phyloP scores from a whole-genome alignment of 2,113 vertebrate genomes.

The Myodes glareolus region DNA sequence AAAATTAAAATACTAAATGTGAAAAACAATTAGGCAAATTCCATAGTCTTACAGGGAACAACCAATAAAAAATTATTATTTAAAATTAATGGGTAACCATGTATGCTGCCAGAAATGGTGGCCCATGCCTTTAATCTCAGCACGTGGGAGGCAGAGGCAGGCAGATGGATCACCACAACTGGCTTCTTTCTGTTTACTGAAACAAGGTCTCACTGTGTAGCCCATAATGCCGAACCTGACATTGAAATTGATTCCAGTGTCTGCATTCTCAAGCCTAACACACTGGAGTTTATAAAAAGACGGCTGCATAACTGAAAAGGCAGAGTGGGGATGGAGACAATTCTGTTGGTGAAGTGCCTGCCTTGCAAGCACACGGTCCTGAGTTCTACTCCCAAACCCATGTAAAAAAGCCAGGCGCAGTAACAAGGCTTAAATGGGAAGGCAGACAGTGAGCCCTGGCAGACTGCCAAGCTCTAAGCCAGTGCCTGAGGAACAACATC shows the following conservation, averaged over 20 bases:
- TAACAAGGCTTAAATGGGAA: background rate
- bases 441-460: background rate
- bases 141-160: too few relatives aligned
- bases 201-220: too few relatives aligned
- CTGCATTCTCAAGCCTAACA: conserved; percentile 51
- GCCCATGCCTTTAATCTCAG: too few relatives aligned
- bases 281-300: conserved; percentile 54
- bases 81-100: too few relatives aligned
- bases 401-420: too few relatives aligned
- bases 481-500: background rate
- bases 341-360: background rate
- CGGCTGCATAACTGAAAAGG: background rate
- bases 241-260: conserved; percentile 54
- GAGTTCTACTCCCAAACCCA: background rate
- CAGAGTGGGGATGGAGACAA: background rate
- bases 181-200: too few relatives aligned
- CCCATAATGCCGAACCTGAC: background rate
- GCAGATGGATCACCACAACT: too few relatives aligned
- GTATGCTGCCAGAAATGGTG: too few relatives aligned
- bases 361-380: background rate
- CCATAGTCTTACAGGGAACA: background rate
- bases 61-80: background rate
- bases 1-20: conserved; percentile 45
- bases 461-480: background rate
- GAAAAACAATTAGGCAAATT: conserved; percentile 31